phyloP scores from a whole-genome alignment of 2,113 vertebrate genomes.

The Podocnemis expansa region DNA sequence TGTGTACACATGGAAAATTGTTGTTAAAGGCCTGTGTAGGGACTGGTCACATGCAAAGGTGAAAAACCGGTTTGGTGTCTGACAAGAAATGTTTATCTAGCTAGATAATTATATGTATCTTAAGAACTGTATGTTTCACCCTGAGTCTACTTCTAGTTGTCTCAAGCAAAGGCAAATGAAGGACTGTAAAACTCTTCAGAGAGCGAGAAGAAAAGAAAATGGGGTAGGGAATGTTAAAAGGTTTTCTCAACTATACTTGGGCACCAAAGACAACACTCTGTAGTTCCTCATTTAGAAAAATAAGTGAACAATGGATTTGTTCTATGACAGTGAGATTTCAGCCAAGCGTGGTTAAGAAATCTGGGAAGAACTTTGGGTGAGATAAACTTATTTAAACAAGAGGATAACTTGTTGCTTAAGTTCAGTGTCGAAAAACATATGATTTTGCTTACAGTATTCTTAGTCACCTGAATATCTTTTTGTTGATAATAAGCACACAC shows the following conservation, averaged over 20 bases:
- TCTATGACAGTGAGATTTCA: neutral
- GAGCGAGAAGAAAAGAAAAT: neutral
- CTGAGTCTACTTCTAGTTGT: neutral
- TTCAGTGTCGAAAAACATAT: too few species aligned
- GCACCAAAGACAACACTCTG: neutral
- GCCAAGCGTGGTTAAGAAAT: neutral
- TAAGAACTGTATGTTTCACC: neutral
- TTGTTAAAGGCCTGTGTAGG: too few species aligned
- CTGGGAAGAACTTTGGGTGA: neutral
- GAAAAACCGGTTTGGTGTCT: neutral
- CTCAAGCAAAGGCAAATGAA: neutral
- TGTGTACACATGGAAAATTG: too few species aligned
- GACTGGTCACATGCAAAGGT: neutral
- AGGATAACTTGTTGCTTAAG: neutral
- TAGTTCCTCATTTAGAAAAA: neutral
- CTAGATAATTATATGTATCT: neutral
- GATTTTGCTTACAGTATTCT: too few species aligned
- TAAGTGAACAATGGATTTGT: neutral
- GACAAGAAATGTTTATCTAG: neutral
- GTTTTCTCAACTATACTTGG: neutral
- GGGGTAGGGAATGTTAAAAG: neutral
- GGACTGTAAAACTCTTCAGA: neutral
- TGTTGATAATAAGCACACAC: too few species aligned
- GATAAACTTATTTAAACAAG: neutral
- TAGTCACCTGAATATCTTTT: too few species aligned